Evolutionary conservation across 2,797 vertebrate species (phyloP).

Genomic region (Morelia viridis): DNA sequence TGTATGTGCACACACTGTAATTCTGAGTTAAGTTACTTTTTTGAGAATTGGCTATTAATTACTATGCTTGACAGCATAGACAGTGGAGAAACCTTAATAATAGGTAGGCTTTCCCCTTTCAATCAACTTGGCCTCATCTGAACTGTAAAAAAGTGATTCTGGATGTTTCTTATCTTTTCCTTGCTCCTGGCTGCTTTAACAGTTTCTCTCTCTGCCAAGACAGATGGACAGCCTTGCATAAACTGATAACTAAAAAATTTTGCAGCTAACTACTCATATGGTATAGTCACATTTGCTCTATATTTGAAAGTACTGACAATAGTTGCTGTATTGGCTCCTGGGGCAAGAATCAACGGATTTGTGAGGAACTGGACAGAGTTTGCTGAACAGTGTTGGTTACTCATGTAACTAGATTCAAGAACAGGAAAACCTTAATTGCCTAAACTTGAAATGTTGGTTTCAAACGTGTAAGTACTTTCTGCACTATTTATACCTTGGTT

Average conservation of each 20-base stretch:
- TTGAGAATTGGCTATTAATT: conserved; percentile 24
- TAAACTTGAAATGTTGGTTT: conserved; percentile 2
- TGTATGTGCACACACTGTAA: background rate
- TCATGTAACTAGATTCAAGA: conserved; percentile 49
- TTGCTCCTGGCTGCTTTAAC: conserved; percentile 60
- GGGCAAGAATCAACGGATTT: conserved; percentile 40
- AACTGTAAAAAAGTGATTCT: conserved; percentile 59
- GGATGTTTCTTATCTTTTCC: conserved; percentile 66
- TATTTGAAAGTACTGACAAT: conserved; percentile 40
- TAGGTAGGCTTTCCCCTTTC: conserved; percentile 41
- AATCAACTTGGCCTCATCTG: conserved; percentile 58
- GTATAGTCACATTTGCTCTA: background rate
- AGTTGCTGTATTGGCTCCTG: background rate
- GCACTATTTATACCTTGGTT: conserved; percentile 10
- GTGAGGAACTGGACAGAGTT: conserved; percentile 42
- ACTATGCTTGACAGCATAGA: conserved; percentile 4
- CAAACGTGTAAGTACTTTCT: conserved; percentile 15
- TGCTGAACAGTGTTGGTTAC: conserved; percentile 4
- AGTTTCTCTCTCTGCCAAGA: conserved; percentile 64
- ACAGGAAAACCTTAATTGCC: conserved; percentile 6
- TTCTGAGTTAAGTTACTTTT: background rate
- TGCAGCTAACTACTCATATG: conserved; percentile 44
- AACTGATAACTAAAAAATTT: conserved; percentile 69
- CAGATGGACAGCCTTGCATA: conserved; percentile 64
- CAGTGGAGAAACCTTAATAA: conserved; percentile 14